A percentile compares a stretch with the other conserved stretches of the same genome.
Evolutionary conservation across 2,888 invertebrate species (phyloP).

Genomic region (Steinernema carpocapsae): DNA sequence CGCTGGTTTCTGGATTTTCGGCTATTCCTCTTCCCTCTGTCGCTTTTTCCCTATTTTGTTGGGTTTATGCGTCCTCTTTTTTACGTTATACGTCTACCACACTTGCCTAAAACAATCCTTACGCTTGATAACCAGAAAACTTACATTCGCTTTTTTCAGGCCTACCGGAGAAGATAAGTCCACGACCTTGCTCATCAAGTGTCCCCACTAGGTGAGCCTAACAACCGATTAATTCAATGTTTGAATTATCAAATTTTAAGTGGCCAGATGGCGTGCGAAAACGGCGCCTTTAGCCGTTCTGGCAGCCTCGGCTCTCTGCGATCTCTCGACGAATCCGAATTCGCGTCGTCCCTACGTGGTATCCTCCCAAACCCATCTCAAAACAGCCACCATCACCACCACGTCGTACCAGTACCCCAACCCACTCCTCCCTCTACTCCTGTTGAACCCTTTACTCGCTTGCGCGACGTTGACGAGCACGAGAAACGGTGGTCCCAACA

Average conservation of each 20-base stretch:
- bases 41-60: conserved; percentile 5
- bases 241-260: neutral
- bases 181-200: conserved; percentile 10
- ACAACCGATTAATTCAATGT: neutral
- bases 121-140: neutral
- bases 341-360: conserved; percentile 12
- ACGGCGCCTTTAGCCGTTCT: conserved; percentile 19
- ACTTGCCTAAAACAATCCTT: conserved; percentile 5
- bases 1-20: neutral
- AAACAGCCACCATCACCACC: neutral
- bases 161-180: neutral
- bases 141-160: neutral
- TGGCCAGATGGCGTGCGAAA: neutral
- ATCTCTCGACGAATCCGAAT: conserved; percentile 27
- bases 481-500: conserved; percentile 4
- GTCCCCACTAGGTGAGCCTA: neutral
- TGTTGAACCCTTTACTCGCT: neutral
- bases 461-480: conserved; percentile 15
- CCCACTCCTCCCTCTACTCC: neutral
- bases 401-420: neutral
- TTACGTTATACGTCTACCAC: neutral
- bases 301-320: conserved; percentile 11
- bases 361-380: conserved; percentile 6
- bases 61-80: neutral
- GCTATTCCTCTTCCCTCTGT: neutral